A percentile compares a stretch with the other conserved stretches of the same genome.
Evolutionary conservation across 1,140 invertebrate genomes (phyloP).

Genomic region (Meloidogyne hapla): DNA sequence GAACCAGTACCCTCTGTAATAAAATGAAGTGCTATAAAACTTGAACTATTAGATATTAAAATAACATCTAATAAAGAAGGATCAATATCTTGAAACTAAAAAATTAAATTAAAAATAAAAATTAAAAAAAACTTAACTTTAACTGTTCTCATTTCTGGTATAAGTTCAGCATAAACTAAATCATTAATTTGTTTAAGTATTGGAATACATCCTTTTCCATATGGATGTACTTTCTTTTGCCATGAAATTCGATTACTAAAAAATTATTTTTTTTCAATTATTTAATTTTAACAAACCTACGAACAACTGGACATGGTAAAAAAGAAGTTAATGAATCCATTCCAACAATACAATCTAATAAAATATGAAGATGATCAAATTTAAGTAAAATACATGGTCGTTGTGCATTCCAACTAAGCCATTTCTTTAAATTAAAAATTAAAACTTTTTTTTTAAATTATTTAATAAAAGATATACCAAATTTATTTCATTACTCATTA

Average conservation of each 20-base stretch:
- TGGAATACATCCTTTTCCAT: conserved; percentile 5
- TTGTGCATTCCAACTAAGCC: conserved; percentile 33
- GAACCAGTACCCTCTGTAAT: conserved; percentile 45
- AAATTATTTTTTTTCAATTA: not conserved
- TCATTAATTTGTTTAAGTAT: conserved; percentile 30
- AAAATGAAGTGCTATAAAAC: conserved; percentile 45
- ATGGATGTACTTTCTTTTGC: conserved; percentile 21
- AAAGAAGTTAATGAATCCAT: conserved; percentile 46
- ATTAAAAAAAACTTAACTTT: conserved; percentile 21
- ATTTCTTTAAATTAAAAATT: conserved; percentile 31
- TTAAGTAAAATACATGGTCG: conserved; percentile 42
- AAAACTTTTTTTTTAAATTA: conserved; percentile 20
- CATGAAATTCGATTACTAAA: conserved; percentile 26
- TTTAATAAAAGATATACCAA: conserved; percentile 39
- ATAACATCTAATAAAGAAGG: conserved; percentile 40
- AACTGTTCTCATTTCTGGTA: conserved; percentile 48
- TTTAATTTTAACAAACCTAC: conserved; percentile 32
- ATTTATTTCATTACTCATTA: conserved; percentile 22
- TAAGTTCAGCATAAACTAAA: conserved; percentile 27
- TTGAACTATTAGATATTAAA: conserved; percentile 44
- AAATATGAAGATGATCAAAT: conserved; percentile 41
- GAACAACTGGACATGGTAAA: conserved; percentile 41
- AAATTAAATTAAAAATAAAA: conserved; percentile 25
- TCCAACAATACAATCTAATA: conserved; percentile 47
- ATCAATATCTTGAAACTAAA: conserved; percentile 40